Conservation (phyloP, 2,888 invertebrate species). For the Seira ritae region DNA sequence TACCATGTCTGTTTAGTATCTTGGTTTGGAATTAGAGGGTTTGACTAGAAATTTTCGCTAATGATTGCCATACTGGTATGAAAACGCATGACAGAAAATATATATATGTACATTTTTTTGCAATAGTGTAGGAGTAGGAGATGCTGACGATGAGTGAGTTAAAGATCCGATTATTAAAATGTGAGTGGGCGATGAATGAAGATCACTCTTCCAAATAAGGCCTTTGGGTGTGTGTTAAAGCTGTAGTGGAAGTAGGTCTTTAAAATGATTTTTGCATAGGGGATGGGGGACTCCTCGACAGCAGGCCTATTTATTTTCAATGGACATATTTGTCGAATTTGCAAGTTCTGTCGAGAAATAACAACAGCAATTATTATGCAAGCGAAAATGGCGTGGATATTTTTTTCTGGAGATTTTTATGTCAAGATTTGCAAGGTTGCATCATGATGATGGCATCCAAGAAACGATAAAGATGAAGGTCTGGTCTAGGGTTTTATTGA, state of each 20-base stretch:
- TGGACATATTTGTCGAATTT: constrained; percentile 49
- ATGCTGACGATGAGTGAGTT: constrained; percentile 28
- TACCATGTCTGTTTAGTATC: not conserved
- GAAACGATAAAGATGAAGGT: constrained; percentile 20
- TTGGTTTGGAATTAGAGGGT: not conserved
- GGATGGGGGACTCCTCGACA: not conserved
- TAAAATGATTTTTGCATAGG: constrained; percentile 4
- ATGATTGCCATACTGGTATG: constrained; percentile 31
- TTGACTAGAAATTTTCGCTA: constrained; percentile 46
- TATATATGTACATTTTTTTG: not conserved
- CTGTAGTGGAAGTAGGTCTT: constrained; percentile 21
- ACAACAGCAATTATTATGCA: constrained; percentile 2
- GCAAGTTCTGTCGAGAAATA: constrained; percentile 38
- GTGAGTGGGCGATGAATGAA: constrained; percentile 70
- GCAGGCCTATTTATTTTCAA: constrained; percentile 5
- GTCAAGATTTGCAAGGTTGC: constrained; percentile 10
- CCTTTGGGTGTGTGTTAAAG: constrained; percentile 64
- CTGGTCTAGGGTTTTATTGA: not conserved
- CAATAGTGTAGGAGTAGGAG: constrained; percentile 2
- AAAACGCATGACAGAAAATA: not conserved
- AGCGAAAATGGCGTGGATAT: not conserved
- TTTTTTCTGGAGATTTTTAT: constrained; percentile 8
- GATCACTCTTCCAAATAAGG: constrained; percentile 70
- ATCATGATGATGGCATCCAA: not conserved
- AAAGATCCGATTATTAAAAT: constrained; percentile 60